Base-by-base conservation (phyloP, 2,113 vertebrate genomes). In the Colossoma macropomum region DNA sequence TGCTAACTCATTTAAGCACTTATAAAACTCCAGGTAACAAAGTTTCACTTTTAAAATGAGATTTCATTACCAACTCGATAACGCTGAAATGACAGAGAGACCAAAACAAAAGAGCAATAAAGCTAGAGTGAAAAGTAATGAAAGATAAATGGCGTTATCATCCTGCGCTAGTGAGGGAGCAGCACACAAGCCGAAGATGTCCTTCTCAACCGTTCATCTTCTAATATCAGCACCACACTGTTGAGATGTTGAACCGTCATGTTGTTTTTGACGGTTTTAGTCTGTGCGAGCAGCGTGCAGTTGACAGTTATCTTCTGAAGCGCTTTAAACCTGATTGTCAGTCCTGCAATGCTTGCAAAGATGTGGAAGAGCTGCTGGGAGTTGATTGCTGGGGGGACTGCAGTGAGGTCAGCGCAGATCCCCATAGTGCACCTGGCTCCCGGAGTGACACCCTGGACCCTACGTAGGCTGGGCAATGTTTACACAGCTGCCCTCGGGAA, bases 401-500 rank as follows among this genome's bases (percentile, higher is more conserved):
- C 72, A 80, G n/a, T 60, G 28, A 65, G n/a, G 75, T 74, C 76
- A 63, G 54, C 19, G 59, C 70, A 59, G 66, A 50, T 70, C 52
- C 81, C 68, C 72, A 76, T 34, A 34, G 75, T 72, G 80, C 80
- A 86, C 80, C 82, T 89, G 83, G 86, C 75, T 82, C 69, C 56
- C 45, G 60, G 69, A 84, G 75, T 63, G 63, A 82, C 79, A 69
- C 70, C 11, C 62, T 23, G 62, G 59, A 86, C 60, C 63, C 82
- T 60, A 65, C 63, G 32, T 75, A 41, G 41, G 71, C 50, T 15
- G 38, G 79, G 80, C 73, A 85, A 75, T 93, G 89, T 93, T 95
- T 90, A 92, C 91, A 93, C 94, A 96, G 94, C 94, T 95, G 95
- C 60, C 82, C 41, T 9, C 1, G 80, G 91, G 91, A 71, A 71